Evolutionary conservation across 2,797 vertebrate species (phyloP).

Genomic region (Sphaeramia orbicularis): DNA sequence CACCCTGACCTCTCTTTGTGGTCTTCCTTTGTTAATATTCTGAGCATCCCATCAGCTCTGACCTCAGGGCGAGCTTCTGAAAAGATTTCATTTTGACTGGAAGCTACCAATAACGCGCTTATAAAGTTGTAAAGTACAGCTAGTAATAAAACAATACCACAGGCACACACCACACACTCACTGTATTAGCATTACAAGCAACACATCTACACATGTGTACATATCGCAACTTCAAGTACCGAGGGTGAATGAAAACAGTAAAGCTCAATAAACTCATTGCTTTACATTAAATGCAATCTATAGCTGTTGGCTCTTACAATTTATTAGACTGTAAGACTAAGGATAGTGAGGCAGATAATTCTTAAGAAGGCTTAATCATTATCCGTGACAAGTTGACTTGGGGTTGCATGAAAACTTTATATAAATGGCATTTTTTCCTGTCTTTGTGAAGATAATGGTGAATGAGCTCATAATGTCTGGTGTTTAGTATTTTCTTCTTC

Average conservation of each 20-base stretch:
- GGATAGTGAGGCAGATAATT: slow-evolving; percentile 32
- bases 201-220: slow-evolving; percentile 9
- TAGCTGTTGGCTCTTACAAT: slow-evolving; percentile 29
- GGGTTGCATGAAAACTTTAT: slow-evolving; percentile 13
- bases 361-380: slow-evolving; percentile 31
- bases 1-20: slow-evolving; percentile 27
- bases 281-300: slow-evolving; percentile 40
- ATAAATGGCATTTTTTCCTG: not conserved
- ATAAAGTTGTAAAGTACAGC: slow-evolving; percentile 55
- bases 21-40: slow-evolving; percentile 67
- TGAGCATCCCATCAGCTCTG: slow-evolving; percentile 49
- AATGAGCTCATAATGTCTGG: too few species aligned
- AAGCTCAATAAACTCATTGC: slow-evolving; percentile 35
- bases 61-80: slow-evolving; percentile 53
- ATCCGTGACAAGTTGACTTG: slow-evolving; percentile 28
- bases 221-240: not conserved
- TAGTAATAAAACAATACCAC: slow-evolving; percentile 28
- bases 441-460: too few species aligned
- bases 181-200: not conserved
- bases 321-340: slow-evolving; percentile 48
- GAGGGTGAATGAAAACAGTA: slow-evolving; percentile 19
- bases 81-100: slow-evolving; percentile 71
- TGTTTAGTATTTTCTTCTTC: too few species aligned
- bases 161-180: slow-evolving; percentile 3
- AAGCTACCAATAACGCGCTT: slow-evolving; percentile 54